Evolutionary conservation across 1,140 invertebrate species (phyloP), one percentile per base, ranked within the genome.

Genomic region (Eubasilissa regina): DNA sequence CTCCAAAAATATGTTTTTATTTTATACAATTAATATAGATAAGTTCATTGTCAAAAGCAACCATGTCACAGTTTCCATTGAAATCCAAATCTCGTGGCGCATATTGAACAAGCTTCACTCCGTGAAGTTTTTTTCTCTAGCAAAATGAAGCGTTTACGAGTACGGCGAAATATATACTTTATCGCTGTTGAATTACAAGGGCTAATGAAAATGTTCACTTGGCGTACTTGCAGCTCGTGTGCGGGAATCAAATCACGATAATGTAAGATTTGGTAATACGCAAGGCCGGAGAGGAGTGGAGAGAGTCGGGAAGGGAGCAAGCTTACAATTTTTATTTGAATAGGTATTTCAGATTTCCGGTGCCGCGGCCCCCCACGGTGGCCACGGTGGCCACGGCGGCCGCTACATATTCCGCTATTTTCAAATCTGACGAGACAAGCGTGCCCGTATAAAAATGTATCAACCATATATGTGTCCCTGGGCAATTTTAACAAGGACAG

Each of bases 281-380:
- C 13, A 58, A 15, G n/a, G 11, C 7, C 13, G 53, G 17, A n/a
- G 48, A 1, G 43, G 62, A 43, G 58, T 12, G 25, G 43, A 10
- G 53, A 11, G 51, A 53, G 8, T n/a, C 12, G 60, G 15, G 21
- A 11, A 19, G 43, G 45, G 15, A n/a, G 44, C 10, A 45, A 13
- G 44, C 66, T 70, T 53, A 66, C 66, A 72, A 70, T 78, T 78
- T 70, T 70, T 35, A 78, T 70, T 78, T 51, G 62, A 66, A 51
- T 35, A 6, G 25, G 25, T 70, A 72, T 78, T 78, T 78, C 64
- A 78, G 76, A 60, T 78, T 78, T 78, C 76, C 76, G 76, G 48
- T 66, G 58, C 76, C 64, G 48, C 53, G 64, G 19, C 53, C 58
- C 48, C 45, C 74, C 19, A 7, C 44, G 15, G n/a, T n/a, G n/a